Evolutionary conservation across 1,140 invertebrate species (phyloP).

Genomic region (Armadillidium nasatum): DNA sequence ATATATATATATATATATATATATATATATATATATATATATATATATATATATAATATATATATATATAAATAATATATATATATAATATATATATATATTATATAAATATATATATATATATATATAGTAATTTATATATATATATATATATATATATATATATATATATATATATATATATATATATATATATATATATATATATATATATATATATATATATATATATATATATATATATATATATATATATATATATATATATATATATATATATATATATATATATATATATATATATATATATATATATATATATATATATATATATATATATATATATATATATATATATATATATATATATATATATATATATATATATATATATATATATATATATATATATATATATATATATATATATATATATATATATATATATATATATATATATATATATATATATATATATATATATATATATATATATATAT

Average conservation of each 20-base stretch:
- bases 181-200: constrained; percentile 10
- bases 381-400: constrained; percentile 18
- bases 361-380: constrained; percentile 17
- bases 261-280: constrained; percentile 18
- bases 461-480: background rate
- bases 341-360: constrained; percentile 3
- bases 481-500: too few relatives aligned
- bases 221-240: constrained; percentile 17
- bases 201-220: constrained; percentile 17
- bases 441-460: constrained; percentile 1
- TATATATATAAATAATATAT: constrained; percentile 13
- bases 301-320: too few relatives aligned
- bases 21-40: constrained; percentile 16
- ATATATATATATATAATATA: constrained; percentile 18
- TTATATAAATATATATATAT: background rate
- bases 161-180: too few relatives aligned
- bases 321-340: too few relatives aligned
- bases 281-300: background rate
- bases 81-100: constrained; percentile 18
- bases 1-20: too few relatives aligned
- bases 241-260: constrained; percentile 18
- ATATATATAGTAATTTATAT: background rate
- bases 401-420: constrained; percentile 17
- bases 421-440: constrained; percentile 18
- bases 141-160: too few relatives aligned